Base-by-base conservation (phyloP, 2,888 invertebrate species). In the Phragmatobia fuliginosa region DNA sequence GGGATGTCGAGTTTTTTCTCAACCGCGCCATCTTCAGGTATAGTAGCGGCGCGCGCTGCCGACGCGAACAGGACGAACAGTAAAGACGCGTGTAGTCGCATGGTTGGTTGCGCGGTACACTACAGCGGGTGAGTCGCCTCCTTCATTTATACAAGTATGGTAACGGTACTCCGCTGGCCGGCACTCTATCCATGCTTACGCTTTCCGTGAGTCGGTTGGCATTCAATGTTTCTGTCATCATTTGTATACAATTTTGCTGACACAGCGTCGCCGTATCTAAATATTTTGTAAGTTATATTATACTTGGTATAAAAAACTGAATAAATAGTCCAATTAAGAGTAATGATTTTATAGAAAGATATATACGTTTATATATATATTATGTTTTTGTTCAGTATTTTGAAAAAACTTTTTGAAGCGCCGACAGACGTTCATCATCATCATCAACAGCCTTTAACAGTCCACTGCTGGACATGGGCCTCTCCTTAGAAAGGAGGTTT, bases 221-320 rank as follows among this genome's bases (percentile, higher is more conserved):
- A 90, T 88, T 91, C 90, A 91, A 90, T 90, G 87, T 88, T 87
- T 91, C 85, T 87, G 90, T 88, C 91, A 91, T 88, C 92, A 92
- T 92, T 92, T 93, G 90, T 91, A 79, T 87, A 89, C 83, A 82
- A 86, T 87, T 56, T 88, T 87, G 86, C 86, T 80, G 83, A 80
- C 65, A 72, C 70, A 58, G 67, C 60, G 68, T 73, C 60, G 72
- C 71, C 76, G 81, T 74, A 73, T 78, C 77, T 77, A 68, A n/a
- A n/a, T n/a, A n/a, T n/a, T n/a, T 38, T 18, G 41, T 2, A 45
- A 21, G 33, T 33, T 21, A 41, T 56, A 63, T 31, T 31, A 31
- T n/a, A n/a, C n/a, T 41, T 31, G 4, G 28, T 31, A 18, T 28
- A 7, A 10, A 49, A 25, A 11, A 16, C n/a, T 28, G 25, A 25